phyloP scores from a whole-genome alignment of 2,797 vertebrate genomes.

The Lycodopsis pacificus region DNA sequence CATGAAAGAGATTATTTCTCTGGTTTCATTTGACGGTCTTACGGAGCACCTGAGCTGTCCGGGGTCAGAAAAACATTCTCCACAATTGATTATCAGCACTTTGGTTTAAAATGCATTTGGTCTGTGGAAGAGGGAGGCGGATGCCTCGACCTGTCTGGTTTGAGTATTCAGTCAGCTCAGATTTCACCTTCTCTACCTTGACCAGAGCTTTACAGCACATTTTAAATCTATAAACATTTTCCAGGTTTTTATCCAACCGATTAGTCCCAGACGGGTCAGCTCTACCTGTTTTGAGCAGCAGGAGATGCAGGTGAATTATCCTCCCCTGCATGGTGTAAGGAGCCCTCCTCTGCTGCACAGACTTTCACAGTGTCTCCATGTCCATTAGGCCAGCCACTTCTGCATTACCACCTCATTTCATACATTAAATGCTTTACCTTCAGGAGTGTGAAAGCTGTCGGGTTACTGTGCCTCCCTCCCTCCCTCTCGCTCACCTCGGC shows the following conservation, averaged over 20 bases:
- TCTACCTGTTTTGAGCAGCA: slow-evolving; percentile 59
- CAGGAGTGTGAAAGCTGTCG: slow-evolving; percentile 68
- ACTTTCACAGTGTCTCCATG: slow-evolving; percentile 50
- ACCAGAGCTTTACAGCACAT: not conserved
- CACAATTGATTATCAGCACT: slow-evolving; percentile 19
- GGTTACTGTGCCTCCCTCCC: slow-evolving; percentile 53
- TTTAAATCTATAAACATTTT: not conserved
- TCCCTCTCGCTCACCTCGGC: slow-evolving; percentile 58
- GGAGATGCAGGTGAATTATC: slow-evolving; percentile 69
- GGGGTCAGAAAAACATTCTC: not conserved
- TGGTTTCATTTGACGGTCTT: slow-evolving; percentile 9
- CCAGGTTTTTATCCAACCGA: not conserved
- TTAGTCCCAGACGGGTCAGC: slow-evolving; percentile 38
- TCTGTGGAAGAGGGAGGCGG: not conserved
- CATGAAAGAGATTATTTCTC: not conserved
- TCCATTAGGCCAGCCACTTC: slow-evolving; percentile 60
- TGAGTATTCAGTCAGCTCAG: not conserved
- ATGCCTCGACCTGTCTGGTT: slow-evolving; percentile 9
- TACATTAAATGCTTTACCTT: slow-evolving; percentile 79
- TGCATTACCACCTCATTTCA: slow-evolving; percentile 78
- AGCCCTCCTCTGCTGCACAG: slow-evolving; percentile 13
- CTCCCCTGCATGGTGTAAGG: slow-evolving; percentile 2
- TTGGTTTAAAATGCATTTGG: not conserved
- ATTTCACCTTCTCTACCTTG: slow-evolving; percentile 29
- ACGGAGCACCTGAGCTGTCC: slow-evolving; percentile 23